phyloP scores from a whole-genome alignment of 2,888 invertebrate species.

The Ectobius pallidus region DNA sequence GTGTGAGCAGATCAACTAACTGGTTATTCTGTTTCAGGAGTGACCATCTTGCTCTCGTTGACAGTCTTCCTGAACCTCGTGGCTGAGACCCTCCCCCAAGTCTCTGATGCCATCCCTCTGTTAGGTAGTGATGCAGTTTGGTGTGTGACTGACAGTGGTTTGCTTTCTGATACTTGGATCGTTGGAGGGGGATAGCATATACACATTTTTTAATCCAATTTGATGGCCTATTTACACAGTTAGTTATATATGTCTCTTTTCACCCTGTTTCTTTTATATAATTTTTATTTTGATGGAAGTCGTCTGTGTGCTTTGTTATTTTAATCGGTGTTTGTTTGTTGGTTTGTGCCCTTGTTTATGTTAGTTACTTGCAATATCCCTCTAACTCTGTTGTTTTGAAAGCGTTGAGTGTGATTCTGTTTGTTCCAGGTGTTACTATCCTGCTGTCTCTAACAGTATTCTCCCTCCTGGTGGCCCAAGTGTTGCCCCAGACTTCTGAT shows the following conservation, averaged over 20 bases:
- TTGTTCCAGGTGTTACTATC: conserved; percentile 91
- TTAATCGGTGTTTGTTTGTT: conserved; percentile 19
- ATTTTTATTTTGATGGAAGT: conserved; percentile 3
- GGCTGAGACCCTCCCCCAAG: conserved; percentile 90
- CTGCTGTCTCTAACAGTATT: conserved; percentile 99
- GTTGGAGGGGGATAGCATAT: conserved; percentile 46
- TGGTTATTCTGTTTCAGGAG: conserved; percentile 72
- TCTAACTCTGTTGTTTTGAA: conserved; percentile 12
- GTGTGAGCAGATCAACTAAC: conserved; percentile 29
- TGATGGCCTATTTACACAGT: conserved; percentile 36
- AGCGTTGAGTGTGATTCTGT: conserved; percentile 40
- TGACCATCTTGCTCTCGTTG: conserved; percentile 95
- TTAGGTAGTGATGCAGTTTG: conserved; percentile 57
- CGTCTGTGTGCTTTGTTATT: conserved; percentile 22
- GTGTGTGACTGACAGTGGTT: conserved; percentile 43
- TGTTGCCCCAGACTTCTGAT: conserved; percentile 99
- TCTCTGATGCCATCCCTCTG: conserved; percentile 67
- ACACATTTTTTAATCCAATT: conserved; percentile 32
- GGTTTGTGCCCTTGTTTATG: conserved; percentile 8
- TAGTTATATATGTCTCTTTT: conserved; percentile 16
- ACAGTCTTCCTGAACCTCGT: conserved; percentile 98
- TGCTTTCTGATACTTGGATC: conserved; percentile 48
- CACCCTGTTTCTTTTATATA: conserved; percentile 14
- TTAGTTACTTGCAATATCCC: conserved; percentile 7
- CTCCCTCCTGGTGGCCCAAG: conserved; percentile 98